These are phyloP conservation scores for Daubentonia madagascariensis DNA, from an alignment of 2,113 vertebrate species.

Conservation along the genomic window DNA sequence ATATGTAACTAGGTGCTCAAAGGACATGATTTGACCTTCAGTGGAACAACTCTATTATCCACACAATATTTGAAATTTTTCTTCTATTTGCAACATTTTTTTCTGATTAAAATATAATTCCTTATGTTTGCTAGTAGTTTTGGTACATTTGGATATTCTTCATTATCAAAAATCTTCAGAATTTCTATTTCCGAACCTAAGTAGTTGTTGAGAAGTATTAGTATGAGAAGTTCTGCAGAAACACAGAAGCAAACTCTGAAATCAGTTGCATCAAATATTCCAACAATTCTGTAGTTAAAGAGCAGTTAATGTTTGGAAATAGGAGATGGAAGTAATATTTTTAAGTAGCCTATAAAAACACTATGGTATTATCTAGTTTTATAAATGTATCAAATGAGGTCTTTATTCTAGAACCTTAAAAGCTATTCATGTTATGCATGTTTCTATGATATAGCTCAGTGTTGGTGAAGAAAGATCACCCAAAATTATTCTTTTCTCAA, in stretches of 20 bases:
- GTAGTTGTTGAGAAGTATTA: background rate
- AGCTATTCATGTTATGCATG: background rate
- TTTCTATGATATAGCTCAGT: background rate
- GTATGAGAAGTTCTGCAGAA: background rate
- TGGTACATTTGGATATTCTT: background rate
- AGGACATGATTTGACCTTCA: background rate
- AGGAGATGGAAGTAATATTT: background rate
- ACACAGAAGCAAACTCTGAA: background rate
- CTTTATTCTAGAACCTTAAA: background rate
- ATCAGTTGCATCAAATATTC: background rate
- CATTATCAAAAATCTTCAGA: background rate
- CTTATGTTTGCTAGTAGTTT: background rate
- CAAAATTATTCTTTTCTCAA: background rate
- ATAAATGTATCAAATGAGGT: background rate
- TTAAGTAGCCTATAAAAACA: background rate
- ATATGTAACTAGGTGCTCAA: background rate
- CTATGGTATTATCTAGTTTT: background rate
- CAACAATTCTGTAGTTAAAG: background rate
- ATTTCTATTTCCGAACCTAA: background rate
- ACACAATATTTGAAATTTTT: background rate
- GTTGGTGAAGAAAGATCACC: background rate
- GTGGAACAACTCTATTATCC: background rate
- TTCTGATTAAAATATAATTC: background rate
- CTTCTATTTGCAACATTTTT: background rate
- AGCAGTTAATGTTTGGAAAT: background rate